Conservation (phyloP, 2,797 vertebrate species). For the Hybognathus amarus region DNA sequence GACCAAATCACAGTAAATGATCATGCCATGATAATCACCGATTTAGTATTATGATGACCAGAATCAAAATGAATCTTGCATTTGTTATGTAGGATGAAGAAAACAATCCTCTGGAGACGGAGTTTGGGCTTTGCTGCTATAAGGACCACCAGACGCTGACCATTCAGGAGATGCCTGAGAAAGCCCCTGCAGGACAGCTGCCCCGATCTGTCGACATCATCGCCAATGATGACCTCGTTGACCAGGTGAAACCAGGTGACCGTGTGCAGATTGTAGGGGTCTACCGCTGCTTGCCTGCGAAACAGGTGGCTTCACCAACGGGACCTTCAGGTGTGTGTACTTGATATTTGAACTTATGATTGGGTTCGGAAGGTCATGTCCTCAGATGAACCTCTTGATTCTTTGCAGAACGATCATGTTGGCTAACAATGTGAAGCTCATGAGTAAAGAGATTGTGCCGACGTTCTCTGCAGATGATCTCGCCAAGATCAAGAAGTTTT, state of each 20-base stretch:
- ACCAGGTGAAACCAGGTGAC: slow-evolving; percentile 72
- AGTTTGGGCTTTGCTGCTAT: slow-evolving; percentile 70
- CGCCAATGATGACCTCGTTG: slow-evolving; percentile 70
- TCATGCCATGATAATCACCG: background rate
- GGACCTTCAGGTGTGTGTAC: slow-evolving; percentile 70
- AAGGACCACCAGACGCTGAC: slow-evolving; percentile 72
- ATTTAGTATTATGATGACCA: background rate
- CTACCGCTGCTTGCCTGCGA: slow-evolving; percentile 72
- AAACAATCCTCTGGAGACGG: slow-evolving; percentile 75
- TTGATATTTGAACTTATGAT: background rate
- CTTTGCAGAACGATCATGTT: slow-evolving; percentile 68
- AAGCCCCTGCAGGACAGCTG: slow-evolving; percentile 72
- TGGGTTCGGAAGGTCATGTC: background rate
- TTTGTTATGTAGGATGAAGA: slow-evolving; percentile 73
- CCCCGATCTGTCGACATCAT: slow-evolving; percentile 71
- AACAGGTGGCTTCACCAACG: slow-evolving; percentile 72
- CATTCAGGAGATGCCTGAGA: slow-evolving; percentile 76
- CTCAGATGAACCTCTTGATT: background rate
- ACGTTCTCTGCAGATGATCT: slow-evolving; percentile 75
- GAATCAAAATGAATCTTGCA: background rate
- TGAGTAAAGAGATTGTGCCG: slow-evolving; percentile 79
- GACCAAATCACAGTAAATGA: background rate
- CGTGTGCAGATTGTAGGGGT: slow-evolving; percentile 71
- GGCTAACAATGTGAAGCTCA: slow-evolving; percentile 78
- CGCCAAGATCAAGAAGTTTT: slow-evolving; percentile 84